Evolutionary conservation across 2,113 vertebrate genomes (phyloP), one percentile per base, ranked within the genome.

Genomic region (Genyomyrus donnyi): DNA sequence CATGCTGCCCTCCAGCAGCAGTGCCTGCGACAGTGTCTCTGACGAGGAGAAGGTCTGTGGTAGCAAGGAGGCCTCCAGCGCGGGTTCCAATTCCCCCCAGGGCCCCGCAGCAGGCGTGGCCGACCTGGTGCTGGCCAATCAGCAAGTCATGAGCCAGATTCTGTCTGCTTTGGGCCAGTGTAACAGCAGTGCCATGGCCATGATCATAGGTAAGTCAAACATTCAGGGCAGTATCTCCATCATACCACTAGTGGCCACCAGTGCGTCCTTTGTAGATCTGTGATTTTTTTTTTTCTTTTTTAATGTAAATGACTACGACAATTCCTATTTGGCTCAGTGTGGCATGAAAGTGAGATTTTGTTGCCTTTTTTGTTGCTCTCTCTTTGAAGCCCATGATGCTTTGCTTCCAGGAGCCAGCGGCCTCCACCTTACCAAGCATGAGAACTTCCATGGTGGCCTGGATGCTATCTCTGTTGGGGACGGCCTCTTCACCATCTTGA

Each of bases 131-230:
- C 94, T 99, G 70, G 98, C 98, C 93, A 99, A 99, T 93, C 98
- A 99, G 87, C 98, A 99, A 91, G 99, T 99, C 56, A 99, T 99
- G 98, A 99, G 98, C 94, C 98, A 99, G 95, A 99, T 99, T 94
- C 93, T 99, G 91, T 99, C 98, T 3, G 98, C 98, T 0, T 93
- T 99, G 90, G 98, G 98, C 53, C 98, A 99, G 91, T 99, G 98
- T 95, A 99, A 99, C 95, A 99, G 98, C 97, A 99, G 98, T 17
- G 98, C 98, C 91, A 99, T 99, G 98, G 98, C 98, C 58, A 99
- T 99, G 98, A 99, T 99, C 90, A 99, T 99, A 91, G 98, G 98
- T 99, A 96, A 6, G 97, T 96, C 5, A 4, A 21, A 92, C 91
- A 56, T 5, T 85, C 39, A 10, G 8, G 0, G 42, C 3, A n/a